These are phyloP conservation scores for Magallana ariakensis DNA, from an alignment of 1,140 invertebrate genomes.

Conservation along the genomic window DNA sequence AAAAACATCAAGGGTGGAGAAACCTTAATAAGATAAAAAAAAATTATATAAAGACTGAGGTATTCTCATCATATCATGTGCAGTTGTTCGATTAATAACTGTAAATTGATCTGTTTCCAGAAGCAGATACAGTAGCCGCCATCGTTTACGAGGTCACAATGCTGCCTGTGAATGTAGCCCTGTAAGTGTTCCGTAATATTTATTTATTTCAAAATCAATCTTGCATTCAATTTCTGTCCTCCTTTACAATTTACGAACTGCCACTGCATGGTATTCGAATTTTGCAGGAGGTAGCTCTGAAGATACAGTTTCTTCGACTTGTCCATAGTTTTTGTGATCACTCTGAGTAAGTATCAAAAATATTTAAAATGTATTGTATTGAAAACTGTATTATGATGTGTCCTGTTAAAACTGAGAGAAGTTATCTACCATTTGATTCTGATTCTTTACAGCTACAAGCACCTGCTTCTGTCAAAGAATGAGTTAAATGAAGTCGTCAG, in stretches of 20 bases:
- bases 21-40: no score
- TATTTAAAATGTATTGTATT: not conserved
- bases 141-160: conserved; percentile 78
- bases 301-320: conserved; percentile 81
- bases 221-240: not conserved
- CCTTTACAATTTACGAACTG: no score
- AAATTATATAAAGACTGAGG: no score
- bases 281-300: conserved; percentile 80
- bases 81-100: no score
- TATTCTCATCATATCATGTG: no score
- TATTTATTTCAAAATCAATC: no score
- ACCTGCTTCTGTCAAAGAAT: conserved; percentile 78
- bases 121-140: conserved; percentile 72
- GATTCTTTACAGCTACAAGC: conserved; percentile 78
- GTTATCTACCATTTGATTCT: not conserved
- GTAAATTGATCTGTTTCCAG: not conserved
- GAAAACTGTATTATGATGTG: not conserved
- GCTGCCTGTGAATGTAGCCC: conserved; percentile 80
- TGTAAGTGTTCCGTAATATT: conserved; percentile 68
- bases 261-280: not conserved
- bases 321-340: conserved; percentile 82
- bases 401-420: not conserved
- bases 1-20: no score
- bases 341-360: conserved; percentile 78
- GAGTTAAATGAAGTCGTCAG: conserved; percentile 79